Base-by-base conservation (phyloP, 2,888 invertebrate species). In the Rhamphomyia laevipes region DNA sequence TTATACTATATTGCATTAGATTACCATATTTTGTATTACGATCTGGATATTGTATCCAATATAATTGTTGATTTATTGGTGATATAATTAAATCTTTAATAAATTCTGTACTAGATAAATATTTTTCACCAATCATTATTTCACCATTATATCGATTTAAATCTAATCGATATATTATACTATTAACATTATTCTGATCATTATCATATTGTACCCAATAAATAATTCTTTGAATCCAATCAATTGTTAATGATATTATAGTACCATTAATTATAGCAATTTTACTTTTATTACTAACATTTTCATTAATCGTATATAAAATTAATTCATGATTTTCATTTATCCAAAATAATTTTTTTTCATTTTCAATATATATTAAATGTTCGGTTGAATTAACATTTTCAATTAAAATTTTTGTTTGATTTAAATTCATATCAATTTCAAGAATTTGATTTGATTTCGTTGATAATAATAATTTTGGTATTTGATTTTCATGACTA, bases 181-280 rank as follows among this genome's bases (percentile, higher is more conserved):
- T 75, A 0, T 61, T 52, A n/a, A n/a, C n/a, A n/a, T n/a, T n/a
- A n/a, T n/a, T n/a, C n/a, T n/a, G n/a, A 2, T 45, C 30, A 55
- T 74, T 73, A n/a, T 71, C 68, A 17, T 75, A 62, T 66, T 89
- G 89, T 0, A 84, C 77, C 81, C 89, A 91, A 65, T 88, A 94
- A 7, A 94, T 72, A 43, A 82, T 80, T 45, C 91, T 76, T 45
- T 85, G 81, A 41, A 94, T 78, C 94, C 94, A 95, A 68, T 95
- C 93, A 1, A 90, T 75, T 2, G 86, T 80, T 23, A 94, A 68
- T 51, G 85, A 81, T 11, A 77, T 66, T 0, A 77, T 78, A 30
- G 76, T 75, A n/a, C 75, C 75, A 31, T 75, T 73, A 50, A 82
- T 64, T 12, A 76, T 71, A 1, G 76, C 66, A 33, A 83, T 71